Percentiles rank a stretch among this genome's conserved stretches.
These are phyloP conservation scores for Yponomeuta evonymella DNA, from an alignment of 2,888 invertebrate species.

Conservation along the genomic window DNA sequence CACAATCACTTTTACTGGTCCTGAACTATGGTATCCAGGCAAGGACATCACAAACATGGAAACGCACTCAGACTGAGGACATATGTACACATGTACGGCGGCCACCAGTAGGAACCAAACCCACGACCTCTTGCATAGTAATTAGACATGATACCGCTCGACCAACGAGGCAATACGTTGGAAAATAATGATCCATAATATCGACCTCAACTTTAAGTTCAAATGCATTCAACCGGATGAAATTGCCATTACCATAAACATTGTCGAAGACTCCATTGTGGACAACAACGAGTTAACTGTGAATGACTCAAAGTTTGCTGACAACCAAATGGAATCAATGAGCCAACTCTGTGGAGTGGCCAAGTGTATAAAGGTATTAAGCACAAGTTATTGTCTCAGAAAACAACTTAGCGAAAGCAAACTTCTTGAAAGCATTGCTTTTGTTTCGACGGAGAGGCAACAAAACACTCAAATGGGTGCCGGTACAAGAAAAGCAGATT, in stretches of 20 bases:
- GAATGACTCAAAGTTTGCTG: not conserved
- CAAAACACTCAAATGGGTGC: not conserved
- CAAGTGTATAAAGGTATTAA: constrained; percentile 28
- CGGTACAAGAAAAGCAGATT: not conserved
- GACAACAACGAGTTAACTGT: not conserved
- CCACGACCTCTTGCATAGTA: too few relatives aligned
- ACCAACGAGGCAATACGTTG: too few relatives aligned
- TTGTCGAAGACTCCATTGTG: not conserved
- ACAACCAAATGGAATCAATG: not conserved
- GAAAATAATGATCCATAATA: too few relatives aligned
- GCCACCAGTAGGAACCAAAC: too few relatives aligned
- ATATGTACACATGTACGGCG: too few relatives aligned
- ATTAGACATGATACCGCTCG: too few relatives aligned
- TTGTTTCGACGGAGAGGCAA: constrained; percentile 11
- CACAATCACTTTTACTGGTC: too few relatives aligned
- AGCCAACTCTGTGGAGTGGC: not conserved
- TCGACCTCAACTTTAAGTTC: not conserved
- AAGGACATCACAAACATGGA: too few relatives aligned
- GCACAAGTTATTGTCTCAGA: constrained; percentile 32
- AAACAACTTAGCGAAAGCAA: constrained; percentile 36
- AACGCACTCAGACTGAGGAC: too few relatives aligned
- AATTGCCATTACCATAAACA: not conserved
- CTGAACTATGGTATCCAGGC: too few relatives aligned
- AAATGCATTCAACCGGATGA: not conserved
- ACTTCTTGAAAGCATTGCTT: constrained; percentile 29